Conservation (phyloP, 2,113 vertebrate species). For the Lepus americanus region DNA sequence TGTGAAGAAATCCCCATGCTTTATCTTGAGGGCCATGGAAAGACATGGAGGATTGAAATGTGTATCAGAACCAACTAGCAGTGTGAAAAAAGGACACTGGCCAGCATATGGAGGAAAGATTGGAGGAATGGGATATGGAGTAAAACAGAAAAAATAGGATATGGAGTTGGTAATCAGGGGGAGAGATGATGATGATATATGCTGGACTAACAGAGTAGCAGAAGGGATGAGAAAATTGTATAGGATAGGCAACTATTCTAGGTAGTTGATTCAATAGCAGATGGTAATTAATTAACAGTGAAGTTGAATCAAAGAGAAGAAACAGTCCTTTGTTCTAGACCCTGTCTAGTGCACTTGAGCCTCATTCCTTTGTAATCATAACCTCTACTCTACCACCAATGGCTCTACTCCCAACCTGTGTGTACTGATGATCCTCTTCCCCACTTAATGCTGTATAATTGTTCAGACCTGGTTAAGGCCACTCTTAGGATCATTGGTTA, state of each 20-base stretch:
- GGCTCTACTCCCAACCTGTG: no score
- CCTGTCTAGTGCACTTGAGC: no score
- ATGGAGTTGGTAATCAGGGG: neutral
- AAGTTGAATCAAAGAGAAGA: slow-evolving; percentile 19
- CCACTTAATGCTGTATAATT: no score
- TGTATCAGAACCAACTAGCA: neutral
- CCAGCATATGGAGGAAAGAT: neutral
- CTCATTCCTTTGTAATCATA: no score
- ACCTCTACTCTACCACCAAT: no score
- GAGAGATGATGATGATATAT: neutral
- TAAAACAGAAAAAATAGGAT: neutral
- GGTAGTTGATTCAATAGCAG: slow-evolving; percentile 7
- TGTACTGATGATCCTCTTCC: no score
- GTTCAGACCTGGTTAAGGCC: no score
- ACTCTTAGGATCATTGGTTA: no score
- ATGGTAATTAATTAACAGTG: neutral
- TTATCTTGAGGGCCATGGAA: neutral
- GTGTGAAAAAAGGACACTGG: neutral
- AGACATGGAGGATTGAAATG: neutral
- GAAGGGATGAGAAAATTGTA: slow-evolving; percentile 5
- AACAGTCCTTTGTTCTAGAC: no score
- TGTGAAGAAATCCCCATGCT: neutral
- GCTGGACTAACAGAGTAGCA: neutral
- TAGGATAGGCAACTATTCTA: neutral
- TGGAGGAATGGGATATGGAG: neutral